Evolutionary conservation across 2,797 vertebrate species (phyloP).

Genomic region (Cygnus olor): DNA sequence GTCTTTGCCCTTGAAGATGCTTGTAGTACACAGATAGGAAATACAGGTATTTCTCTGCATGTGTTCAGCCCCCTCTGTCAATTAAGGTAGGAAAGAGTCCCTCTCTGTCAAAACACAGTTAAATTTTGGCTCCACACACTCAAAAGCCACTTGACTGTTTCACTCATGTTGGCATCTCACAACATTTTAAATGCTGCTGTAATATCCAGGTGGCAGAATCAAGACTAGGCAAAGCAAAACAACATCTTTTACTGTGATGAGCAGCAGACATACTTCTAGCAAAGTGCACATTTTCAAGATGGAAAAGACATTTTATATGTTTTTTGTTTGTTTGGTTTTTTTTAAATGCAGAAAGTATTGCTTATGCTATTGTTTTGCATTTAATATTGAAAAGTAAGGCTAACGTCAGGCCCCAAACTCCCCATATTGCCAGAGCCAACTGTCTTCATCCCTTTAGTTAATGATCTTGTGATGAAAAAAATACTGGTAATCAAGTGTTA

Average conservation of each 20-base stretch:
- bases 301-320: not conserved
- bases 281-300: not conserved
- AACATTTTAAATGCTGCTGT: not conserved
- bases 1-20: not conserved
- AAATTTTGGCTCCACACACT: not conserved
- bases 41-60: not conserved
- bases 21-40: not conserved
- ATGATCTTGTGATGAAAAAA: not conserved
- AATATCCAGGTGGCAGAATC: not conserved
- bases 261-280: not conserved
- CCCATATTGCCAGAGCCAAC: not conserved
- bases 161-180: not conserved
- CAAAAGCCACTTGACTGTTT: not conserved
- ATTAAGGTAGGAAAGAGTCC: not conserved
- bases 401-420: not conserved
- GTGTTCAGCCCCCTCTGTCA: not conserved
- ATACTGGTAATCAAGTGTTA: not conserved
- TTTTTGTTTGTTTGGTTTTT: not conserved
- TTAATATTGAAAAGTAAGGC: not conserved
- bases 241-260: not conserved
- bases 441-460: not conserved
- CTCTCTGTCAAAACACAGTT: not conserved
- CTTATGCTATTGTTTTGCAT: not conserved
- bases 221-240: not conserved
- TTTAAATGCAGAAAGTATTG: not conserved